phyloP scores from a whole-genome alignment of 2,888 invertebrate species.

The Steinernema carpocapsae region DNA sequence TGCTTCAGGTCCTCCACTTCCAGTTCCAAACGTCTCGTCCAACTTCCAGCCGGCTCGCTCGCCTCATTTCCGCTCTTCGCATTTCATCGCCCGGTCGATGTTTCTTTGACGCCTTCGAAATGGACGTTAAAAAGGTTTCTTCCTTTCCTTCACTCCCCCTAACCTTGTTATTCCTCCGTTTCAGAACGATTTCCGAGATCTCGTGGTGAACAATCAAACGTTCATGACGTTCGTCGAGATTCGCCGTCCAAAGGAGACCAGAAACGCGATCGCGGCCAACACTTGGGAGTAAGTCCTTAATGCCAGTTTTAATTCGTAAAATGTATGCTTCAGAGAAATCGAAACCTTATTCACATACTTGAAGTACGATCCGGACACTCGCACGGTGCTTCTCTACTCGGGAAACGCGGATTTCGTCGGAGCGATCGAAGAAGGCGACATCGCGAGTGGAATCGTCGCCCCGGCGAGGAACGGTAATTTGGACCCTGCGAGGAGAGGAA shows the following conservation, averaged over 20 bases:
- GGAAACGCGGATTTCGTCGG: conserved; percentile 9
- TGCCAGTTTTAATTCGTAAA: background rate
- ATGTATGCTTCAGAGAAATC: conserved; percentile 8
- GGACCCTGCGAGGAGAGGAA: background rate
- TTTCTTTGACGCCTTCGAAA: background rate
- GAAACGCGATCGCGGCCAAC: background rate
- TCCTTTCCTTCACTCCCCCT: background rate
- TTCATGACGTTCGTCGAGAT: conserved; percentile 24
- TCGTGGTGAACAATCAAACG: conserved; percentile 28
- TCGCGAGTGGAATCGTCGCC: background rate
- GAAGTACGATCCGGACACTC: conserved; percentile 12
- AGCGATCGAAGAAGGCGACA: background rate
- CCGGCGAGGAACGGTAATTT: background rate
- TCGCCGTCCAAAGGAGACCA: conserved; percentile 15
- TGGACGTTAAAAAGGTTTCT: conserved; percentile 14
- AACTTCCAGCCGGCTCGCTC: too few relatives aligned
- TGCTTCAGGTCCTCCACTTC: too few relatives aligned
- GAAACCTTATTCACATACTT: background rate
- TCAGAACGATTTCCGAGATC: conserved; percentile 26
- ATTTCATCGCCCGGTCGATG: too few relatives aligned
- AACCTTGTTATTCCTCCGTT: background rate
- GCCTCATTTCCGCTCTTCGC: too few relatives aligned
- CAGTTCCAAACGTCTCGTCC: too few relatives aligned
- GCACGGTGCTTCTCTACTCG: conserved; percentile 17
- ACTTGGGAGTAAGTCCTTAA: background rate